Percentiles rank a stretch among this genome's conserved stretches.
Evolutionary conservation across 2,888 invertebrate species (phyloP).

Genomic region (Oscheius sp.): DNA sequence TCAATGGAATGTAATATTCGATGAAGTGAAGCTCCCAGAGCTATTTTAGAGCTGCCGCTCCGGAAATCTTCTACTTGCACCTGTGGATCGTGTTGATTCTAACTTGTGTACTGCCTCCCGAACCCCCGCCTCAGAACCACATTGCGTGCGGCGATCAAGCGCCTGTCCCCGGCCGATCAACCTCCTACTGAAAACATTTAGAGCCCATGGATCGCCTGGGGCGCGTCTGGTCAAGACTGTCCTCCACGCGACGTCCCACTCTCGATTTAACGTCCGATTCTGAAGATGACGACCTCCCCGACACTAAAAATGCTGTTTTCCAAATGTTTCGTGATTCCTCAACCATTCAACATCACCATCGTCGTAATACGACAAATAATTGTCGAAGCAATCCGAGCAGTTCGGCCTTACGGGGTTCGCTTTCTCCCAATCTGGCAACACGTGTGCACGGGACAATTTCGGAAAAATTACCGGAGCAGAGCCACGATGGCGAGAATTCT

Average conservation of each 20-base stretch:
- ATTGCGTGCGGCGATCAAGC: conserved; percentile 36
- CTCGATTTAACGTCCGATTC: conserved; percentile 34
- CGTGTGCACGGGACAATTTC: conserved; percentile 5
- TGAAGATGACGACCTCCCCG: conserved; percentile 46
- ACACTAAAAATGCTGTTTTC: conserved; percentile 58
- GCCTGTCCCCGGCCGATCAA: conserved; percentile 32
- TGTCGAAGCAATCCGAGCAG: conserved; percentile 1
- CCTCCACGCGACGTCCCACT: conserved; percentile 45
- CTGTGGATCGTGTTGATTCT: neutral
- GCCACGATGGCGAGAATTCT: neutral
- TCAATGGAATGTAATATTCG: conserved; percentile 19
- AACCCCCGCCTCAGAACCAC: conserved; percentile 31
- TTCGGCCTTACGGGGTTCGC: conserved; percentile 4
- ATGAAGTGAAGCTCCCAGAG: conserved; percentile 10
- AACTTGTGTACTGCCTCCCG: conserved; percentile 25
- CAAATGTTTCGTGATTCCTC: conserved; percentile 48
- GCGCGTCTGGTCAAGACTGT: conserved; percentile 55
- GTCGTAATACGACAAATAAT: neutral
- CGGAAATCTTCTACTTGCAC: neutral
- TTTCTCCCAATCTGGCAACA: conserved; percentile 22
- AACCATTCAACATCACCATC: neutral
- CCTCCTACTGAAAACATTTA: conserved; percentile 32
- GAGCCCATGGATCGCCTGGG: conserved; percentile 51
- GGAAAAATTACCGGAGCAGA: conserved; percentile 9
- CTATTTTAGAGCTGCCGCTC: neutral